phyloP scores from a whole-genome alignment of 2,888 invertebrate species.

The Pyrocoelia pectoralis region DNA sequence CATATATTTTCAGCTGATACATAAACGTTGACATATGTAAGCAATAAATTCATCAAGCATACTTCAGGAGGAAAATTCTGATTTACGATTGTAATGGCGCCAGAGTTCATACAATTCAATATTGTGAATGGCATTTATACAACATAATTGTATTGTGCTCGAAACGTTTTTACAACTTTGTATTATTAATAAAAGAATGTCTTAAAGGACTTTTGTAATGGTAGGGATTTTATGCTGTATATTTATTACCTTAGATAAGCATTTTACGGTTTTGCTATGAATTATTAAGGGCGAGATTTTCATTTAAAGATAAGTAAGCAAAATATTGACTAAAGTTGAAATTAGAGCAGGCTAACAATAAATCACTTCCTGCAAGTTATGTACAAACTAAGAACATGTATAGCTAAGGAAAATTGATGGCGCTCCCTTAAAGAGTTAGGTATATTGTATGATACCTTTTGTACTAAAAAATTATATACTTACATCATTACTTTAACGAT shows the following conservation, averaged over 20 bases:
- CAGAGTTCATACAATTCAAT: constrained; percentile 32
- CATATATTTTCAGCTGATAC: constrained; percentile 38
- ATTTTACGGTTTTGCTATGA: constrained; percentile 8
- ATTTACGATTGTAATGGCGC: constrained; percentile 39
- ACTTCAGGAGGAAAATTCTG: constrained; percentile 40
- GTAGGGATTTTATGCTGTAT: background rate
- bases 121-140: constrained; percentile 21
- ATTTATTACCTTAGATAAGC: constrained; percentile 10
- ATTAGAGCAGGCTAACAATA: constrained; percentile 4
- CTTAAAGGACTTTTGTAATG: background rate
- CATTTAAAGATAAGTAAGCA: constrained; percentile 12
- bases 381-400: constrained; percentile 11
- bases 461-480: background rate
- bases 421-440: background rate
- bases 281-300: constrained; percentile 7
- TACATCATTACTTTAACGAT: no score
- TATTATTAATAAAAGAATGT: background rate
- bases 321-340: constrained; percentile 12
- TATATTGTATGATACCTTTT: background rate
- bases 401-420: constrained; percentile 10
- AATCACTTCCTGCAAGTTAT: constrained; percentile 7
- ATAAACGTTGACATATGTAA: constrained; percentile 40
- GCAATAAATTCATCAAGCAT: constrained; percentile 41
- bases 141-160: constrained; percentile 27
- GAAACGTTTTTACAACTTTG: no score